These are phyloP conservation scores for Podabrus alpinus DNA, from an alignment of 2,888 invertebrate species.

Conservation along the genomic window DNA sequence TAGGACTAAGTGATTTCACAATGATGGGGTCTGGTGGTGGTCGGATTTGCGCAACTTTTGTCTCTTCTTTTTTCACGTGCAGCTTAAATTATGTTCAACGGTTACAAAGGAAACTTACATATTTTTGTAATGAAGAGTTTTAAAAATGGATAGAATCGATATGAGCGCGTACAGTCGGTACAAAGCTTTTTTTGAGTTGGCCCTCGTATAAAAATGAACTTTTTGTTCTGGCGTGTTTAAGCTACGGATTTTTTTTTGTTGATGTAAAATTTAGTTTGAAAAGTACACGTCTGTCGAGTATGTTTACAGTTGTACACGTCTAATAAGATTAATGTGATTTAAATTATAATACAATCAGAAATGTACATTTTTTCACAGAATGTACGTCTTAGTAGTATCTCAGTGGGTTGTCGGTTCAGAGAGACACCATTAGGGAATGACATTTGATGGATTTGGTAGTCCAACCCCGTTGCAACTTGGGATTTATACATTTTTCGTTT, in stretches of 20 bases:
- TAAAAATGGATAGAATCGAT: background rate
- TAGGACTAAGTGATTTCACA: background rate
- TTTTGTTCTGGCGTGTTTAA: background rate
- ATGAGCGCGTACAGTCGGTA: background rate
- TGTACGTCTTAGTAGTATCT: conserved; percentile 33
- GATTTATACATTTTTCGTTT: conserved; percentile 53
- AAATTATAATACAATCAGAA: conserved; percentile 19
- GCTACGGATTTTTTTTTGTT: background rate
- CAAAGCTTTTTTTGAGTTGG: background rate
- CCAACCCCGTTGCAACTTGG: conserved; percentile 51
- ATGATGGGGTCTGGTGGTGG: background rate
- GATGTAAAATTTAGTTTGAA: background rate
- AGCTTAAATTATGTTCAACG: background rate
- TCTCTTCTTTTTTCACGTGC: background rate
- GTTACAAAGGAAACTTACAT: background rate
- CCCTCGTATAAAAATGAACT: background rate
- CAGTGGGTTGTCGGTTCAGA: conserved; percentile 42
- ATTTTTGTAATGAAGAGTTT: background rate
- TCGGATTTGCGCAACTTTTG: background rate
- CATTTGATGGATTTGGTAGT: conserved; percentile 53
- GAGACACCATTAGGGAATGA: conserved; percentile 53
- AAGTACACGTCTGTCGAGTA: background rate
- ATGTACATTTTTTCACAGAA: conserved; percentile 15
- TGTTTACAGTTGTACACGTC: background rate
- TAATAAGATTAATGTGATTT: conserved; percentile 9